Percentiles rank a stretch among this genome's conserved stretches.
Evolutionary conservation across 2,113 vertebrate species (phyloP).

Genomic region (Sinosuthora webbiana): DNA sequence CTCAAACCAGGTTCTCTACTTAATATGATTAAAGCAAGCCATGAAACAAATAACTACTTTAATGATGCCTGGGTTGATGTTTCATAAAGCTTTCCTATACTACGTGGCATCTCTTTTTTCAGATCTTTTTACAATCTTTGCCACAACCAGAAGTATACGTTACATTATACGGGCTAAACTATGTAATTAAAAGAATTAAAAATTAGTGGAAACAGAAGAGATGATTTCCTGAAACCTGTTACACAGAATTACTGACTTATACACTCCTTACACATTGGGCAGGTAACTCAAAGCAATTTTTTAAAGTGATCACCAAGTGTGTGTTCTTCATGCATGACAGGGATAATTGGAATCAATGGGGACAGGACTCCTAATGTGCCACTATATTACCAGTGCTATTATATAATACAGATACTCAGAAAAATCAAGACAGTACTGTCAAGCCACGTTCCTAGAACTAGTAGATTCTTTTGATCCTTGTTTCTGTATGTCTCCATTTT

Average conservation of each 20-base stretch:
- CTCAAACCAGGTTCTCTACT: background rate
- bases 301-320: background rate
- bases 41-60: background rate
- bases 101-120: background rate
- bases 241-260: background rate
- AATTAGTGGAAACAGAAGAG: background rate
- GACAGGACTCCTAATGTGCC: background rate
- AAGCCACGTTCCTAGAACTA: background rate
- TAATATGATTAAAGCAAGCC: background rate
- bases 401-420: background rate
- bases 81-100: background rate
- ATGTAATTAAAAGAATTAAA: background rate
- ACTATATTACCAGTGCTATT: background rate
- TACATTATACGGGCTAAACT: background rate
- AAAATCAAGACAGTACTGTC: background rate
- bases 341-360: background rate
- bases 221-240: background rate
- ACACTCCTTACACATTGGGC: background rate
- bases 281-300: background rate
- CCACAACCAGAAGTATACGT: background rate
- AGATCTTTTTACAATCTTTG: background rate
- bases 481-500: background rate
- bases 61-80: background rate
- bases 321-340: background rate
- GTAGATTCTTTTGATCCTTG: background rate